Base-by-base conservation (phyloP, 2,888 invertebrate species). In the Pammene aurita region DNA sequence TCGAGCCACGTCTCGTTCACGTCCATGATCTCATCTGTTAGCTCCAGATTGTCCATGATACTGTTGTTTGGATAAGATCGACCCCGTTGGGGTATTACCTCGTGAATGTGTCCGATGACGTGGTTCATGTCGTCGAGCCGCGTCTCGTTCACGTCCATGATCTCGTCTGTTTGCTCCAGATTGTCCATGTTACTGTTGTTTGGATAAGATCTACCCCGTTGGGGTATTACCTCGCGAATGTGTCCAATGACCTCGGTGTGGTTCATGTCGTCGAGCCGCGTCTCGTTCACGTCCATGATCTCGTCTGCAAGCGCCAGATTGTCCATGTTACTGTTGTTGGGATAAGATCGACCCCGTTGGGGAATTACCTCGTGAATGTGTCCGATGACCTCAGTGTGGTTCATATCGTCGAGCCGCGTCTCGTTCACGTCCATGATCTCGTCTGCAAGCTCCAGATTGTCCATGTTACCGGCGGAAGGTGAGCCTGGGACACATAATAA, bases 341-440 rank as follows among this genome's bases (percentile, higher is more conserved):
- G 46, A 14, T 46, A 46, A 48, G 10, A 9, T 48, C 7, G 16
- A 13, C 48, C 48, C 16, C 0, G 5, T 18, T 9, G 10, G 48
- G 48, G 14, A 0, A 48, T 87, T 89, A 98, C 98, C 96, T 98
- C 97, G 86, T 98, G 98, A 84, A 99, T 98, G 86, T 98, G 97
- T 44, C 96, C 96, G 79, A 98, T 96, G 82, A 98, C 97, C 92
- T 98, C 98, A 0, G 97, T 95, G 85, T 98, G 96, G 70, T 97
- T 96, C 89, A 97, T 97, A 89, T 98, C 97, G 81, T 98, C 97
- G 81, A 99, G 93, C 76, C 96, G 96, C 78, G 96, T 96, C 79
- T 98, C 99, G 89, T 99, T 99, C 77, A 99, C 97, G 93, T 98
- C 98, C 92, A 99, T 94, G 86, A 99, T 98, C 93, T 99, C 99